Conservation (phyloP, 2,797 vertebrate genomes). For the Carapus acus region DNA sequence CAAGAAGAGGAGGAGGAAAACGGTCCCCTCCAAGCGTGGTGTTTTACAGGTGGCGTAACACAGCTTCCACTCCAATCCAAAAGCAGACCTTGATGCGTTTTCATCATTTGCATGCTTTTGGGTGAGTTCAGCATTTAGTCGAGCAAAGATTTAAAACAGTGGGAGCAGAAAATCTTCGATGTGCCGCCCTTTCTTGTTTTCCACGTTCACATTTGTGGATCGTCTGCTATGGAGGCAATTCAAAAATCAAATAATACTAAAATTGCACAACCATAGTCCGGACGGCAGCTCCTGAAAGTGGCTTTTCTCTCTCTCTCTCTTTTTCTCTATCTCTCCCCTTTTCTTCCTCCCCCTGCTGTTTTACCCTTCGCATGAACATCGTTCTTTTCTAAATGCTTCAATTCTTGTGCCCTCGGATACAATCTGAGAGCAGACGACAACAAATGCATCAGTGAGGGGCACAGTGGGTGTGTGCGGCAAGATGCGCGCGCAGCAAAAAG, state of each 20-base stretch:
- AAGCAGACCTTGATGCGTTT: background rate
- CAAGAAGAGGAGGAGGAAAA: constrained; percentile 7
- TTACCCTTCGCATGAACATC: background rate
- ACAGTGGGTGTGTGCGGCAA: constrained; percentile 2
- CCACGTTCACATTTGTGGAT: background rate
- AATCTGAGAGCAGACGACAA: background rate
- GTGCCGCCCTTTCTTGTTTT: too few species aligned
- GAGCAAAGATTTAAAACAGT: too few species aligned
- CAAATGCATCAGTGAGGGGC: background rate
- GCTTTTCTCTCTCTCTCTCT: background rate
- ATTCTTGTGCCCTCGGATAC: constrained; percentile 12
- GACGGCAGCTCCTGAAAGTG: constrained; percentile 18
- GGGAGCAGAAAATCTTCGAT: background rate
- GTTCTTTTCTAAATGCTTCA: constrained; percentile 3
- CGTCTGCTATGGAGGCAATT: background rate
- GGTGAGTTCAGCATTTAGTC: background rate
- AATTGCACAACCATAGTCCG: background rate
- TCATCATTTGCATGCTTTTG: background rate
- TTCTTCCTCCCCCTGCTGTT: background rate
- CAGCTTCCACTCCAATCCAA: background rate
- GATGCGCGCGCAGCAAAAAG: constrained; percentile 1
- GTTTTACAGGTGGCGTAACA: constrained; percentile 7
- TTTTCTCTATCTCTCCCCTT: background rate
- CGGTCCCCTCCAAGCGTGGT: background rate
- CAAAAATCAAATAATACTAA: background rate